Evolutionary conservation across 2,888 invertebrate species (phyloP).

Genomic region (Taenaris catops): DNA sequence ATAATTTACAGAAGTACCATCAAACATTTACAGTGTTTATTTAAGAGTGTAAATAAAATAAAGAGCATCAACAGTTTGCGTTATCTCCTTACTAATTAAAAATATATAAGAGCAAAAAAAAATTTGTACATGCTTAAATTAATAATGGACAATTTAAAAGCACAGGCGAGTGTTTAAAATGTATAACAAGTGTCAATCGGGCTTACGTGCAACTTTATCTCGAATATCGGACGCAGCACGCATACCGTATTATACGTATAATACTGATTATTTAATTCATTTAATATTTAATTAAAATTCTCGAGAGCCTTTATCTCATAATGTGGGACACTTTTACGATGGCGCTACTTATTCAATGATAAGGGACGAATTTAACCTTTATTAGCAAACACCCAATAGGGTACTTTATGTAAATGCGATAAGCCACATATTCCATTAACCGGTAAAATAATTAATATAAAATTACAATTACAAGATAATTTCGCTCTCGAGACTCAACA

Average conservation of each 20-base stretch:
- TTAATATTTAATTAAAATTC: constrained; percentile 80
- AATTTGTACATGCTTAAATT: constrained; percentile 41
- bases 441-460: constrained; percentile 60
- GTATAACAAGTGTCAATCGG: constrained; percentile 43
- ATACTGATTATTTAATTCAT: constrained; percentile 79
- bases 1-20: constrained; percentile 13
- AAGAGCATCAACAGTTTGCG: constrained; percentile 41
- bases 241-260: constrained; percentile 73
- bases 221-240: constrained; percentile 58
- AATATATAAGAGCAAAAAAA: constrained; percentile 36
- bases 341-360: constrained; percentile 74
- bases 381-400: constrained; percentile 57
- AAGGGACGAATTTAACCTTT: constrained; percentile 53
- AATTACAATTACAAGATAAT: constrained; percentile 77
- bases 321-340: constrained; percentile 79
- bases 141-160: constrained; percentile 34
- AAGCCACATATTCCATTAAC: constrained; percentile 65
- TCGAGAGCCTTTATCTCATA: constrained; percentile 75
- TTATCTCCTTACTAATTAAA: constrained; percentile 36
- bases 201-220: constrained; percentile 60
- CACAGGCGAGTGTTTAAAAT: constrained; percentile 38
- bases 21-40: constrained; percentile 6
- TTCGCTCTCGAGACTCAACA: constrained; percentile 68
- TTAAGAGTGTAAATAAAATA: constrained; percentile 11
- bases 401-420: constrained; percentile 62